phyloP scores from a whole-genome alignment of 1,140 invertebrate species.

The Oppia nitens region DNA sequence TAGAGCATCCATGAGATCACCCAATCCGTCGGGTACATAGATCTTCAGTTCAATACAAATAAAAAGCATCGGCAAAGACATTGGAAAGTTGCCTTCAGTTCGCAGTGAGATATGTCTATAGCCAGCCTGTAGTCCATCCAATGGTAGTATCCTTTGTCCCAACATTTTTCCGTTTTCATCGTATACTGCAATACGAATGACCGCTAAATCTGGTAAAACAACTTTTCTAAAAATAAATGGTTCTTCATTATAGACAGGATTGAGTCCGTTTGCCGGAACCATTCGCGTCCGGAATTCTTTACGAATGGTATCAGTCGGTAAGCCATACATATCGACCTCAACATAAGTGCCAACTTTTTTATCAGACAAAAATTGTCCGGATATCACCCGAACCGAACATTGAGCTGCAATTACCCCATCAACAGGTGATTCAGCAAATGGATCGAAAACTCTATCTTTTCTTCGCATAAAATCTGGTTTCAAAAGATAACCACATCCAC shows the following conservation, averaged over 20 bases:
- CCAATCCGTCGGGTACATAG: slow-evolving; percentile 96
- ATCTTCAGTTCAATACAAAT: slow-evolving; percentile 98
- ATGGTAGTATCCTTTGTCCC: slow-evolving; percentile 87
- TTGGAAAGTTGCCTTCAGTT: slow-evolving; percentile 96
- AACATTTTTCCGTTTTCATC: slow-evolving; percentile 94
- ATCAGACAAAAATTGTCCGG: slow-evolving; percentile 97
- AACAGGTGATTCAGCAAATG: slow-evolving; percentile 95
- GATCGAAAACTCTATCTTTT: slow-evolving; percentile 89
- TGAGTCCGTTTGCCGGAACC: slow-evolving; percentile 89
- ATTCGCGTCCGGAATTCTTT: slow-evolving; percentile 93
- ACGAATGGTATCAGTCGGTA: slow-evolving; percentile 95
- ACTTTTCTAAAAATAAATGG: slow-evolving; percentile 95
- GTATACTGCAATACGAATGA: slow-evolving; percentile 92
- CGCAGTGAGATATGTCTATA: slow-evolving; percentile 93
- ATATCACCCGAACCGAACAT: slow-evolving; percentile 94
- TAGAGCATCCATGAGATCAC: slow-evolving; percentile 92
- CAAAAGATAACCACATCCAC: slow-evolving; percentile 88
- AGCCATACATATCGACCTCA: slow-evolving; percentile 98
- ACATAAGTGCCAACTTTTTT: slow-evolving; percentile 98
- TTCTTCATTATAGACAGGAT: slow-evolving; percentile 96
- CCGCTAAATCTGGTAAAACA: slow-evolving; percentile 91
- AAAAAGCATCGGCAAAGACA: slow-evolving; percentile 95
- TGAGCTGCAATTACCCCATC: slow-evolving; percentile 98
- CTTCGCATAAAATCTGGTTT: slow-evolving; percentile 99
- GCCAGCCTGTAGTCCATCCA: slow-evolving; percentile 92